Evolutionary conservation across 2,888 invertebrate genomes (phyloP).

Genomic region (Perizoma flavofasciatum): DNA sequence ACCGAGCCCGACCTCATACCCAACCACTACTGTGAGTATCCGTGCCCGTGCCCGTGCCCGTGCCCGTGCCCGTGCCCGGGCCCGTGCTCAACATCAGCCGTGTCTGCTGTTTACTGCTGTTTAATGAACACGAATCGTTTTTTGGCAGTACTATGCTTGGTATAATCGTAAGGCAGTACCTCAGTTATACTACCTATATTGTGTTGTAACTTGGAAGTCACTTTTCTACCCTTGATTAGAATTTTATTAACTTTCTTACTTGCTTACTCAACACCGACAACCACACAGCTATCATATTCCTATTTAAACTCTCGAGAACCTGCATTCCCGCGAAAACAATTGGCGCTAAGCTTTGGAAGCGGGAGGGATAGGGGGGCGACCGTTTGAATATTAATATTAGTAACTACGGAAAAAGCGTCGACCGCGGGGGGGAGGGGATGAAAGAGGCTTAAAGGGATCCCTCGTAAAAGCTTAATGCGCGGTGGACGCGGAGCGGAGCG

Average conservation of each 20-base stretch:
- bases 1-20: conserved; percentile 77
- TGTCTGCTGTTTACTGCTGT: too few species aligned
- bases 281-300: not conserved
- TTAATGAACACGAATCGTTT: too few species aligned
- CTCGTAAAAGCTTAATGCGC: conserved; percentile 49
- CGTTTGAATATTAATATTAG: conserved; percentile 47
- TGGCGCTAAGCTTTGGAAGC: conserved; percentile 30
- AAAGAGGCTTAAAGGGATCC: conserved; percentile 44
- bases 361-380: conserved; percentile 7
- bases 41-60: not conserved
- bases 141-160: too few species aligned
- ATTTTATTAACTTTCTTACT: too few species aligned
- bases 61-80: too few species aligned
- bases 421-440: conserved; percentile 6
- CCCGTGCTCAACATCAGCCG: too few species aligned
- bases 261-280: too few species aligned
- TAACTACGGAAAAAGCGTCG: conserved; percentile 40
- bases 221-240: too few species aligned
- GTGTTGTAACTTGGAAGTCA: too few species aligned
- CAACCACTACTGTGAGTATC: conserved; percentile 72
- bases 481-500: not conserved
- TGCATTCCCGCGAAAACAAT: conserved; percentile 31
- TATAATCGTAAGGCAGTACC: too few species aligned
- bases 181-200: too few species aligned
- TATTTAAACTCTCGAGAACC: too few species aligned